Percentiles rank a stretch among this genome's conserved stretches.
Evolutionary conservation across 1,140 invertebrate species (phyloP).

Genomic region (Drosophila pectinifera): DNA sequence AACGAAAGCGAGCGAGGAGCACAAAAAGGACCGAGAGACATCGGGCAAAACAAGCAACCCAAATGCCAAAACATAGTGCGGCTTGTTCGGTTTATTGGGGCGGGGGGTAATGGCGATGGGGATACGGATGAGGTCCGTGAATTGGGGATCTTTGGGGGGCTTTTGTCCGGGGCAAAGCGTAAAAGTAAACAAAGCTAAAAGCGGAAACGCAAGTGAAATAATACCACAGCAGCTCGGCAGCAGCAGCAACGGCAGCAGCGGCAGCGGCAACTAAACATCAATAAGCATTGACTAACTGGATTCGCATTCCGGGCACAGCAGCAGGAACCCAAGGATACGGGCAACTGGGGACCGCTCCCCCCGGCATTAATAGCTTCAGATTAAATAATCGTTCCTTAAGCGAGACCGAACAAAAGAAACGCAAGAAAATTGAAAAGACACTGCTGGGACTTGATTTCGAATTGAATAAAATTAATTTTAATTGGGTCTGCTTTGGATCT

Average conservation of each 20-base stretch:
- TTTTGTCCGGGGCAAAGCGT: conserved; percentile 70
- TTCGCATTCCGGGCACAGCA: conserved; percentile 41
- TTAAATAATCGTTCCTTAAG: conserved; percentile 79
- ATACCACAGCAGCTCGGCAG: conserved; percentile 39
- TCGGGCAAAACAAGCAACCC: conserved; percentile 77
- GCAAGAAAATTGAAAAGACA: conserved; percentile 66
- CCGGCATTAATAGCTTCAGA: conserved; percentile 74
- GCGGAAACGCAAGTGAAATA: conserved; percentile 74
- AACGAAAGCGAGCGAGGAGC: conserved; percentile 36
- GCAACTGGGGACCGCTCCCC: conserved; percentile 48
- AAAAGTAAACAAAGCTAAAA: conserved; percentile 81
- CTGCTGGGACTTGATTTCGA: conserved; percentile 71
- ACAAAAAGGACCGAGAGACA: conserved; percentile 50
- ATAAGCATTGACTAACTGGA: conserved; percentile 80
- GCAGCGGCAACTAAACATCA: conserved; percentile 70
- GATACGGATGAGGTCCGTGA: conserved; percentile 8
- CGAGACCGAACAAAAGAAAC: conserved; percentile 65
- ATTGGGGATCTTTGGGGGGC: conserved; percentile 71
- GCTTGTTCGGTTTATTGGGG: conserved; percentile 51
- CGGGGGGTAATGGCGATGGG: conserved; percentile 1
- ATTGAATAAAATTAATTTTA: conserved; percentile 81
- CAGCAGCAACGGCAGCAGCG: conserved; percentile 45
- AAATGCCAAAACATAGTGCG: conserved; percentile 75
- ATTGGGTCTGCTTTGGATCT: conserved; percentile 50
- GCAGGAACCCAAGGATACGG: conserved; percentile 38